Base-by-base conservation (phyloP, 2,113 vertebrate species). In the Leucopternis melanops region DNA sequence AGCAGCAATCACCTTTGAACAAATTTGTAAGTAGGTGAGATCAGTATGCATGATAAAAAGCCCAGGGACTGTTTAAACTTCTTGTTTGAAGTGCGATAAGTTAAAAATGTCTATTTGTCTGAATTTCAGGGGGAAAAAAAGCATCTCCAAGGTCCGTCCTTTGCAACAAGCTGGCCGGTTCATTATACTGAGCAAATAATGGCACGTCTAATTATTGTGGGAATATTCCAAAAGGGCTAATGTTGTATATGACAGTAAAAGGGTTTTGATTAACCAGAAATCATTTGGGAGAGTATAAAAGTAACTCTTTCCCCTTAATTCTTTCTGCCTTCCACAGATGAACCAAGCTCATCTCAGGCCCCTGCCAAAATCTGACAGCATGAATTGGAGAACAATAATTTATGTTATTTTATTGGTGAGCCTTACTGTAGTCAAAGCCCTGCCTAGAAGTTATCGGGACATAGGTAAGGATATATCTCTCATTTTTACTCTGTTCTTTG, bases 381-480 rank as follows among this genome's bases (percentile, higher is more conserved):
- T 97, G 96, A 93, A 75, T 10, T 62, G 71, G 78, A 45, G 61
- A 74, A 59, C 63, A 54, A 3, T 19, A 3, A 58, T 87, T 55
- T 71, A 9, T 55, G 54, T 93, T 29, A 26, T 96, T 71, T 25
- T 90, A 42, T 44, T 94, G 81, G 70, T 93, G 78, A 96, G 63
- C 79, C 86, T 93, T 7, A 16, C 79, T 50, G 83, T 63, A 54
- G 90, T 54, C 70, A 88, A 86, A 63, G 93, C 88, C 78, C 57
- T 97, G 84, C 95, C 93, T 44, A 95, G 82, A 79, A 96, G 71
- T 79, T 97, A 88, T 25, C 44, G 14, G 75, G 81, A 97, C n/a
- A 22, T 8, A 92, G 96, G 97, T 97, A 98, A 96, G 96, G 36
- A 26, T 8, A 6, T 13, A 21, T 49, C 23, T 91, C 12, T 2